Base-by-base conservation (phyloP, 2,113 vertebrate species). In the Axis porcinus region DNA sequence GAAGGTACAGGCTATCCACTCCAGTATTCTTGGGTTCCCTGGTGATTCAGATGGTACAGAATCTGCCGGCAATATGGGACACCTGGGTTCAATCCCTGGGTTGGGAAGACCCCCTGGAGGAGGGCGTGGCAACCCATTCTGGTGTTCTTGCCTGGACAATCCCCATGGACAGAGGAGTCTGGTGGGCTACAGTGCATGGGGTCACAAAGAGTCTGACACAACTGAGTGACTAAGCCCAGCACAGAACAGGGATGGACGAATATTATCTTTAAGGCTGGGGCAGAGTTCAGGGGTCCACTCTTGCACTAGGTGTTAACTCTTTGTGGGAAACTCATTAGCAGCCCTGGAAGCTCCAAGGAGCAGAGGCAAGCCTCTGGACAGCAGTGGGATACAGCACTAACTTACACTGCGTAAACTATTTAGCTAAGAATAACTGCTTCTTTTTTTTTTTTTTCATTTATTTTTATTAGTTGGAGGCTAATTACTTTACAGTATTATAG, bases 351-450 rank as follows among this genome's bases (percentile, higher is more conserved):
- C 64, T 43, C 10, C 27, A 57, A 9, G 1, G 28, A 57, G 19
- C 25, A 62, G 28, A 95, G 54, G 28, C 10, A 86, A 83, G 12
- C 19, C 33, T 95, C 27, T 45, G 23, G 30, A 87, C 58, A 21
- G 21, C 55, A 15, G 1, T 3, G 8, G 9, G 7, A 21, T 19
- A n/a, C 0, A 30, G 14, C n/a, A 4, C 23, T 94, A 33, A 28
- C 30, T 88, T 86, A 47, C 36, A 45, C 0, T 70, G 45, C 7
- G 2, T 67, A 19, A 10, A 47, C 19, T 16, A 14, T 74, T 90
- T 84, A 17, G 27, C 9, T 60, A 50, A 19, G 57, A 33, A 28
- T 79, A 27, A 81, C 45, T 64, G 36, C 89, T 10, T n/a, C 15
- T 25, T 36, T 13, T 50, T 50, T 45, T 45, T 45, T 47, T 50